Percentiles rank a stretch among this genome's conserved stretches.
phyloP scores from a whole-genome alignment of 2,888 invertebrate species.

The Nymphalis urticae region DNA sequence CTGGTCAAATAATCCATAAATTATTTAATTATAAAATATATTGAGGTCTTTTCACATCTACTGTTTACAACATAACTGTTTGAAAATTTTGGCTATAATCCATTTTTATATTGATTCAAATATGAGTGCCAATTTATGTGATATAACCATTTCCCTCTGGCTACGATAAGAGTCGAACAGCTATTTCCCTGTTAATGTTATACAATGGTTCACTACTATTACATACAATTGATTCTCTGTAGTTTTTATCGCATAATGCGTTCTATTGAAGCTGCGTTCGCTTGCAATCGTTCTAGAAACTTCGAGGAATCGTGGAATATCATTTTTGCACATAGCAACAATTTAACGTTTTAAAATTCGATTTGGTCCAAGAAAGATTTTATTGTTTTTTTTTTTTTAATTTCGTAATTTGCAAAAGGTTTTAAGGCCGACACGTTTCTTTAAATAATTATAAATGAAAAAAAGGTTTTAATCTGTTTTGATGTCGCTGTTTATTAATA shows the following conservation, averaged over 20 bases:
- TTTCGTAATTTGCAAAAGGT: too few species aligned
- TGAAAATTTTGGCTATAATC: background rate
- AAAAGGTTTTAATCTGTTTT: too few species aligned
- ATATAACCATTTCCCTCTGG: conserved; percentile 1
- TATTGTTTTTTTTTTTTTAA: too few species aligned
- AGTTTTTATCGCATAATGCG: conserved; percentile 12
- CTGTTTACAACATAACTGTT: background rate
- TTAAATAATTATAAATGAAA: too few species aligned
- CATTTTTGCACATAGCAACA: background rate
- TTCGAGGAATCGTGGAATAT: background rate
- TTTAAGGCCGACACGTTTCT: too few species aligned
- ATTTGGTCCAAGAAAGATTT: background rate
- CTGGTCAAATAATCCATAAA: too few species aligned
- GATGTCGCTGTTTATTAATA: too few species aligned
- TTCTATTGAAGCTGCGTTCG: conserved; percentile 5
- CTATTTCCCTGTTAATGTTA: background rate
- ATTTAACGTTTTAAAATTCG: background rate
- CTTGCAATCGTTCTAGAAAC: conserved; percentile 8
- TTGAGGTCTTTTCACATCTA: too few species aligned
- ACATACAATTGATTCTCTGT: conserved; percentile 4
- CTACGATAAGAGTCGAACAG: background rate
- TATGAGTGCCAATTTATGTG: background rate
- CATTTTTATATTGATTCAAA: conserved; percentile 3
- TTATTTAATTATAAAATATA: too few species aligned
- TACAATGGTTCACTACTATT: conserved; percentile 9